Base-by-base conservation (phyloP, 1,140 invertebrate species). In the Listronotus oregonensis region DNA sequence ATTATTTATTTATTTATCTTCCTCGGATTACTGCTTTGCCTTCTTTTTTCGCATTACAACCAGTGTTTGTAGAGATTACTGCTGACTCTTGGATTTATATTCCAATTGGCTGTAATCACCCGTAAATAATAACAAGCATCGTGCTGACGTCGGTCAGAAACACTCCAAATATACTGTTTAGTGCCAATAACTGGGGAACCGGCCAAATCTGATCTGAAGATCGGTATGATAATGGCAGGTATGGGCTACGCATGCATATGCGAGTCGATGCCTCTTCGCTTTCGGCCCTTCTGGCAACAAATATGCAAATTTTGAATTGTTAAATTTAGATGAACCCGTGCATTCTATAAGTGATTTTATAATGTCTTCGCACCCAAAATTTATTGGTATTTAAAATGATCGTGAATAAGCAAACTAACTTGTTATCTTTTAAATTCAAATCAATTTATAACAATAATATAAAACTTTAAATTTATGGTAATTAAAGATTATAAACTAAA, bases 221-320 rank as follows among this genome's bases (percentile, higher is more conserved):
- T 61, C 58, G 58, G 58, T 61, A 61, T 42, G 58, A 61, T 61
- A 61, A 61, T 61, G 50, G 47, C 46, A 40, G 58, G 58, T 61
- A 61, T 61, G 58, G 37, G 32, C 18, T 59, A 61, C 47, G 58
- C 58, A 61, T 42, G 34, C 37, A 61, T 51, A 51, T 51, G 50
- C n/a, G 15, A 14, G 40, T 47, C 11, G 14, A 37, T 40, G 15
- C 14, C 21, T 21, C 42, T 55, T 8, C 21, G 47, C 55, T 43
- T 15, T 43, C 42, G 21, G 56, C 11, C 17, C 32, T 47, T 51
- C 46, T 42, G 32, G 47, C 32, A 51, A 32, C 47, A 51, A 51
- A 61, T 12, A 37, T 61, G 58, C 58, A 61, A 59, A 59, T 59
- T 59, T 39, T 9, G 27, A 59, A 44, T 37, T 59, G 57, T 49